Base-by-base conservation (phyloP, 1,140 invertebrate species). In the Zaprionus lachaisei region DNA sequence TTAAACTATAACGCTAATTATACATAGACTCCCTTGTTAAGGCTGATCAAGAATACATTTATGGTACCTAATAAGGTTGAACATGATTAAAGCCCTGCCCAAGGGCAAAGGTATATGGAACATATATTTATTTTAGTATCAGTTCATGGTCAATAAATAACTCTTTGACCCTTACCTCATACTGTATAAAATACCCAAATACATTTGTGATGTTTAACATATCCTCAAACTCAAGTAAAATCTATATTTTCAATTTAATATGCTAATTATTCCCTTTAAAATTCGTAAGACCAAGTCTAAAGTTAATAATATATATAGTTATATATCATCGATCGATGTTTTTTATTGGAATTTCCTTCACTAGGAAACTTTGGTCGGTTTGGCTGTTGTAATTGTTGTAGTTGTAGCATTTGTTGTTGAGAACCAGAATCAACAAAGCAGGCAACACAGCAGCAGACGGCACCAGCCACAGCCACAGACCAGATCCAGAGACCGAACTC, bases 281-380 rank as follows among this genome's bases (percentile, higher is more conserved):
- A 44, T 17, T 26, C 22, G 22, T 28, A 20, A 5, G n/a, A 31
- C 44, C 44, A 49, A 77, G 31, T 62, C 70, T 24, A 38, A 62
- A 41, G 47, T 57, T 74, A 67, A 67, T 41, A 57, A 75, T 87
- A 87, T 81, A 76, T 89, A 44, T 76, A 12, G 74, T 69, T 56
- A 31, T 66, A 65, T 71, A 61, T 64, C 78, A 70, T 77, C 75
- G 71, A 77, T 77, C 75, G 75, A 69, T 80, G 73, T 75, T 80
- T 70, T 72, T 74, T 62, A 55, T 54, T 76, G 47, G 51, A 54
- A 37, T 64, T 64, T 78, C 47, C 38, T 62, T 65, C 80, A 80
- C 87, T 78, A 83, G 83, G 83, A 83, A 87, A 86, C 77, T 31
- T 31, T 86, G 80, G 69, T 86, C 69, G 83, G 72, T 68, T 55